Evolutionary conservation across 1,140 invertebrate genomes (phyloP).

Genomic region (Lepidurus apus): DNA sequence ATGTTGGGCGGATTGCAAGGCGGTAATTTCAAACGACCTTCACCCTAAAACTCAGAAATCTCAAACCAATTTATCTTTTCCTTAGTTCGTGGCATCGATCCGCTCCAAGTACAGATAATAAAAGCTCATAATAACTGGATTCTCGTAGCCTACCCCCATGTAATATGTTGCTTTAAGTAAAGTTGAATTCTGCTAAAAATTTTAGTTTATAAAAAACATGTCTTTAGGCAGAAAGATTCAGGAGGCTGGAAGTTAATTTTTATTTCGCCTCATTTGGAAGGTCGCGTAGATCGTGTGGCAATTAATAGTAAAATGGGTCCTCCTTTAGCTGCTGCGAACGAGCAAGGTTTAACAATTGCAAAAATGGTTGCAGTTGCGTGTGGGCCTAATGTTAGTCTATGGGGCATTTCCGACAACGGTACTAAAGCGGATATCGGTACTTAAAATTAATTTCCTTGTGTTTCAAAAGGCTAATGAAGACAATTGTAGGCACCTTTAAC

Average conservation of each 20-base stretch:
- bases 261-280: constrained; percentile 84
- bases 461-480: constrained; percentile 33
- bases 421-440: constrained; percentile 68
- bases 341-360: constrained; percentile 36
- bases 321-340: neutral
- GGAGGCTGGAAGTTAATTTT: constrained; percentile 93
- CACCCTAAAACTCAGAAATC: neutral
- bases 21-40: constrained; percentile 40
- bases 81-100: constrained; percentile 59
- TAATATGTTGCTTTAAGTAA: constrained; percentile 88
- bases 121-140: constrained; percentile 98
- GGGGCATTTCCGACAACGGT: constrained; percentile 80
- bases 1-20: constrained; percentile 59
- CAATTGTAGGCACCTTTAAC: constrained; percentile 69
- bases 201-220: constrained; percentile 23
- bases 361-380: constrained; percentile 53
- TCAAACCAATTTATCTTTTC: constrained; percentile 26
- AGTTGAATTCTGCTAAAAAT: constrained; percentile 26
- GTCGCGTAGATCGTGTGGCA: constrained; percentile 82
- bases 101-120: constrained; percentile 82
- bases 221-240: constrained; percentile 78
- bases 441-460: neutral
- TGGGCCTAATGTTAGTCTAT: constrained; percentile 75
- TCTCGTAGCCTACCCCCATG: constrained; percentile 90
- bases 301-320: constrained; percentile 81